Conservation (phyloP, 2,113 vertebrate genomes). For the Austrofundulus limnaeus region DNA sequence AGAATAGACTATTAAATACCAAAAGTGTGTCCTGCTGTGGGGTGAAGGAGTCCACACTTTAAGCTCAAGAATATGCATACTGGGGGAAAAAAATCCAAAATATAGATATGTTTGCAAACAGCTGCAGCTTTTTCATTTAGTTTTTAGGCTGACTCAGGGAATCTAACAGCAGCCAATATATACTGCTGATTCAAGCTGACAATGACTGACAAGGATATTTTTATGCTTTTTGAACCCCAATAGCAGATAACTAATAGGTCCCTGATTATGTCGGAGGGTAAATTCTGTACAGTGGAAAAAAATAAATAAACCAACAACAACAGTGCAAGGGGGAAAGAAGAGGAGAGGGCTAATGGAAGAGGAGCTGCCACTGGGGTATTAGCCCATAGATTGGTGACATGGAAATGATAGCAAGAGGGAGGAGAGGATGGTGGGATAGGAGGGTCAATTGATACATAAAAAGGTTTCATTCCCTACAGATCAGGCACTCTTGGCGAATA, state of each 20-base stretch:
- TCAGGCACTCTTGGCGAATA: conserved; percentile 42
- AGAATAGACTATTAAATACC: conserved; percentile 22
- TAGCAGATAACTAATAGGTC: neutral
- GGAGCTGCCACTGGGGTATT: conserved; percentile 76
- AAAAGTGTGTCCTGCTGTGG: conserved; percentile 35
- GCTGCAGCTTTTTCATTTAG: conserved; percentile 8
- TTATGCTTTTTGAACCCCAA: neutral
- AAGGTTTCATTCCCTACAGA: conserved; percentile 69
- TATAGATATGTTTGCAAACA: neutral
- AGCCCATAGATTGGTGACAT: conserved; percentile 75
- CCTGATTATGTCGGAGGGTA: conserved; percentile 28
- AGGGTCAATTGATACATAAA: conserved; percentile 76
- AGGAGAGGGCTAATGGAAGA: conserved; percentile 75
- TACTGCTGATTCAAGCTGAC: conserved; percentile 8
- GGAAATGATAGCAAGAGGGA: conserved; percentile 68
- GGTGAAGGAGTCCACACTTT: conserved; percentile 16
- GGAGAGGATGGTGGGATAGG: conserved; percentile 59
- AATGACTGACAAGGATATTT: conserved; percentile 15
- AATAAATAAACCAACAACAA: conserved; percentile 57
- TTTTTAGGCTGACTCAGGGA: conserved; percentile 3
- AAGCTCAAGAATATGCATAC: conserved; percentile 15
- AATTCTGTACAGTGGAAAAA: conserved; percentile 44
- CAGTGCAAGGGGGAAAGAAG: conserved; percentile 29
- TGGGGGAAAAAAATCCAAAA: conserved; percentile 11
- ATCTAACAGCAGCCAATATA: neutral